Base-by-base conservation (phyloP, 2,888 invertebrate genomes). In the Polymixis flavicincta region DNA sequence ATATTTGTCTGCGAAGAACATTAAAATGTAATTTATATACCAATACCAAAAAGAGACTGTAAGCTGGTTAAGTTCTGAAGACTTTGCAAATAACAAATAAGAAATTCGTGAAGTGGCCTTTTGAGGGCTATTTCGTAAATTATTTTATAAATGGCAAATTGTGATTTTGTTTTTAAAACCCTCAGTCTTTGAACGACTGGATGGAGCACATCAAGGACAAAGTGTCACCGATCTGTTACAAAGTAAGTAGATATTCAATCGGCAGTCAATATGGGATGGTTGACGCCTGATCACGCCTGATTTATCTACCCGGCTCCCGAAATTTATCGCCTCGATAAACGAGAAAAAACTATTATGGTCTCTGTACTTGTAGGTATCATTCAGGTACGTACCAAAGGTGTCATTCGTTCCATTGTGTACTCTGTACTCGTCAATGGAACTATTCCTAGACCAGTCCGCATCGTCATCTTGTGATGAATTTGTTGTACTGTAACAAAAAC, bases 381-480 rank as follows among this genome's bases (percentile, higher is more conserved):
- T 32, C 25, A 54, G 69, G 37, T 67, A 88, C 92, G 73, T 90
- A 95, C 96, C 95, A 70, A 90, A 91, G n/a, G 93, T 92, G 50
- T 93, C 94, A 83, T 92, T 92, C 2, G 92, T 93, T 71, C 86
- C 89, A 90, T 94, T 95, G 67, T 91, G 91, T 69, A 88, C 87
- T 11, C 92, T 88, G 77, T 93, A 95, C 73, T 94, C 93, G 57
- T 94, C 92, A 45, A 95, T 90, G 0, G 94, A 87, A 28, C 90
- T 66, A 81, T 94, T 96, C 80, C 91, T 91, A n/a, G 93, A 64
- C 96, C 96, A 96, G 74, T 95, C 95, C 28, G 95, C 85, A 65
- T 96, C 96, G 75, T 96, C 95, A 63, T 96, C 96, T 90, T 94
- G 95, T 55, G 93, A 89, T 28, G 94, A 89, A 86, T 90, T 94